Evolutionary conservation across 2,113 vertebrate genomes (phyloP), one percentile per base, ranked within the genome.

Genomic region (Clupea harengus): DNA sequence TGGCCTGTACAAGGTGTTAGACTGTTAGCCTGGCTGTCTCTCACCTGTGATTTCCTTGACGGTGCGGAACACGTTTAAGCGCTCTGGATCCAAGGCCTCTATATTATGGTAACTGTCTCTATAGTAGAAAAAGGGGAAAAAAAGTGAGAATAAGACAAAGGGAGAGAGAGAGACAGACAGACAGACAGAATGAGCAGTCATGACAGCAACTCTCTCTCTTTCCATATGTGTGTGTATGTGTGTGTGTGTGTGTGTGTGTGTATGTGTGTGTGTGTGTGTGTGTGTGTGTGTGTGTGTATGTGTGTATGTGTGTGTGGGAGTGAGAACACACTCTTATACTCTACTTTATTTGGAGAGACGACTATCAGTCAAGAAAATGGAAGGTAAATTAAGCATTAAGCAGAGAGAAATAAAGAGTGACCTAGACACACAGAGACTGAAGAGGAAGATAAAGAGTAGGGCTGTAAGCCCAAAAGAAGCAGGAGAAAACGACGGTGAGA

Each of bases 11-110:
- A 44, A 78, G 72, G 72, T 39, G 72, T 15, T 39, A 78, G 72
- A 5, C 64, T 67, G 64, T 25, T 25, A 67, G 32, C 11, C 64
- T n/a, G n/a, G 32, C 11, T n/a, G 50, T 46, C 10, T 28, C 88
- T 96, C 95, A 99, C 98, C 98, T 96, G 98, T 99, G 93, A 99
- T 98, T 92, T 99, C 98, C 92, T 95, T 95, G 84, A 99, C 98
- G 2, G 98, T 99, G 84, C 96, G 96, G 90, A 99, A 99, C 54
- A 96, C 96, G 46, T 97, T 98, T 84, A 99, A 93, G 82, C 96
- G 97, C 83, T 99, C 96, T 0, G 98, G 98, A 88, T 99, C 97
- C 93, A 99, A 91, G 5, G 98, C 97, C 45, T 96, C 96, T 0
- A 99, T 98, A 1, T 96, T 97, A 81, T 99, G 98, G 91, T 99